Evolutionary conservation across 2,888 invertebrate species (phyloP), one percentile per base, ranked within the genome.

Genomic region (Platerodrilus igneus): DNA sequence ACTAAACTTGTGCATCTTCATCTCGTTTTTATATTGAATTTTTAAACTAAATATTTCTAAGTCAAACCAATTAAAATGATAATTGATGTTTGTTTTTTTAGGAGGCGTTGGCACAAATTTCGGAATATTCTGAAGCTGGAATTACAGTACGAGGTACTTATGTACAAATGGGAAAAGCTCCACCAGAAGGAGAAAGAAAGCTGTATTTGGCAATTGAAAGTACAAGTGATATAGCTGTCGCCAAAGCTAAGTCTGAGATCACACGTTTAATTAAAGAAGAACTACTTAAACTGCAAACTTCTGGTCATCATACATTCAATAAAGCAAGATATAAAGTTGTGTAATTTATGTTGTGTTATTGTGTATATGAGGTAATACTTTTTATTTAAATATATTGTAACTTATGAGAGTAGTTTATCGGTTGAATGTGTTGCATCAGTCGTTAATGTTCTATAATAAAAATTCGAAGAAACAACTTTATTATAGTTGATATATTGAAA

Each of bases 71-170:
- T n/a, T n/a, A n/a, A n/a, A n/a, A n/a, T n/a, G 6, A 7, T 18
- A 29, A 19, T 18, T 9, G 2, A 3, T 29, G 15, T 19, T 19
- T 36, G 37, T 47, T 47, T 52, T 65, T 67, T 7, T 74, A 89
- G 83, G 99, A 99, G 72, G 95, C 97, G 3, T 70, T 99, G 50
- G 94, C 94, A 0, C 91, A 97, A 63, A 96, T 99, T 58, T 93
- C 94, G 30, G 99, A 99, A 68, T 97, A 96, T 68, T 96, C 96
- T 0, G 99, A 99, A 67, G 99, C 97, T 1, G 99, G 99, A 20
- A 87, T 99, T 47, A 96, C 97, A 0, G 99, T 99, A 0, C 79
- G 97, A 25, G 99, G 99, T n/a, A 95, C 95, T 0, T 92, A 91
- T 62, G 93, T 93, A 6, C 85, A 86, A 0, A 81, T 87, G 1